Percentiles rank a stretch among this genome's conserved stretches.
These are phyloP conservation scores for Esperia sulphurella DNA, from an alignment of 2,888 invertebrate genomes.

Conservation along the genomic window DNA sequence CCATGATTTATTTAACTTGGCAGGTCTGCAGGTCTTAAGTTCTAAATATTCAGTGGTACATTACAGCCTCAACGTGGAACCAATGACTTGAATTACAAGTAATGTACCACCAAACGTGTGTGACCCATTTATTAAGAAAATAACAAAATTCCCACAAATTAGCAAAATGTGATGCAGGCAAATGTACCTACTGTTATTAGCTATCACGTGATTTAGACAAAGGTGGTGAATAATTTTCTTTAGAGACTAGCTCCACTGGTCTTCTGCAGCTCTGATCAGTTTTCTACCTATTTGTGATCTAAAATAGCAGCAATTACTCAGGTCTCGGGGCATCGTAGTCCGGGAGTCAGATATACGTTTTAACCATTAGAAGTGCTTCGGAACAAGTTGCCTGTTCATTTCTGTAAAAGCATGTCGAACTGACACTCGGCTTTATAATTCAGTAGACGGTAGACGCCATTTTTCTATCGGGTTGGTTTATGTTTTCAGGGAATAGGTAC, in stretches of 20 bases:
- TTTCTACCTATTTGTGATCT: neutral
- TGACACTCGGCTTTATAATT: slow-evolving; percentile 44
- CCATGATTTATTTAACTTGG: no score
- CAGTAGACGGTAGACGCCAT: slow-evolving; percentile 35
- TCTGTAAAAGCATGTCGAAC: slow-evolving; percentile 59
- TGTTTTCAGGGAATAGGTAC: slow-evolving; percentile 2
- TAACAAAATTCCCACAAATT: no score
- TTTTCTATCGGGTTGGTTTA: slow-evolving; percentile 39
- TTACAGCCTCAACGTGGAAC: no score
- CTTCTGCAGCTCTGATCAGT: neutral
- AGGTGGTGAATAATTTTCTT: neutral
- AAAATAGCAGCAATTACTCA: slow-evolving; percentile 60
- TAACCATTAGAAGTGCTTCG: slow-evolving; percentile 33
- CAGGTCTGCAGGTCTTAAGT: no score
- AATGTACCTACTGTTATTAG: no score
- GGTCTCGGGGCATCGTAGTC: slow-evolving; percentile 16
- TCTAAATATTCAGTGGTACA: no score
- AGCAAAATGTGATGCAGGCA: no score
- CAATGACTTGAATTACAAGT: no score
- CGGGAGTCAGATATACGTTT: slow-evolving; percentile 24
- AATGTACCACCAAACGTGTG: no score
- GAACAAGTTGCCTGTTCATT: slow-evolving; percentile 50
- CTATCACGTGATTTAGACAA: no score
- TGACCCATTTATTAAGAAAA: no score
- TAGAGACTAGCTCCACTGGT: no score